Evolutionary conservation across 2,797 vertebrate species (phyloP).

Genomic region (Microcaecilia unicolor): DNA sequence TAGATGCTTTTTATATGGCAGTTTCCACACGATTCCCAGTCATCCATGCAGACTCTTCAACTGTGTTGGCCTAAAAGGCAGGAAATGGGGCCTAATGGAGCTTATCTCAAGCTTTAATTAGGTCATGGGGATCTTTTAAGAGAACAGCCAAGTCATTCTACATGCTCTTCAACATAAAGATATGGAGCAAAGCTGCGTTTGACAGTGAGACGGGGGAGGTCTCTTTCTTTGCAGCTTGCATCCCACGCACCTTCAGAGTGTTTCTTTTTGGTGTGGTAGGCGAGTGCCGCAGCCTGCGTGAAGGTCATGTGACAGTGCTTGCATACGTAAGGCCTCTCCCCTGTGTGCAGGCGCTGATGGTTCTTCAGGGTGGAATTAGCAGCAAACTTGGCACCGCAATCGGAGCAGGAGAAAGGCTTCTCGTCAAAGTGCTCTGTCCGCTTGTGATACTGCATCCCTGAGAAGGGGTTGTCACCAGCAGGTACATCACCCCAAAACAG

Average conservation of each 20-base stretch:
- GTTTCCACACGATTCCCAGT: too few relatives aligned
- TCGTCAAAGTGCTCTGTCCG: constrained; percentile 80
- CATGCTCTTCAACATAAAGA: neutral
- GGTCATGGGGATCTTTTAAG: too few relatives aligned
- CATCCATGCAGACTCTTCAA: too few relatives aligned
- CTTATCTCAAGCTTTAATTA: too few relatives aligned
- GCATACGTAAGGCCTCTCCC: constrained; percentile 76
- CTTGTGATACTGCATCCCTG: constrained; percentile 83
- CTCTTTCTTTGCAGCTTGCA: too few relatives aligned
- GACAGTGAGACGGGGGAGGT: accelerated
- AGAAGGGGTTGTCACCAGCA: too few relatives aligned
- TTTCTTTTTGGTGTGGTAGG: constrained; percentile 88
- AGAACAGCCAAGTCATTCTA: too few relatives aligned
- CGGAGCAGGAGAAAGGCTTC: constrained; percentile 73
- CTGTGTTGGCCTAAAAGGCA: too few relatives aligned
- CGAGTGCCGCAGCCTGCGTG: constrained; percentile 74
- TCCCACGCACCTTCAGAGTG: constrained; percentile 85
- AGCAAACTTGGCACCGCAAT: constrained; percentile 72
- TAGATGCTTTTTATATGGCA: too few relatives aligned
- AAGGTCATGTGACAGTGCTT: constrained; percentile 82
- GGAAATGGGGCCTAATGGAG: too few relatives aligned
- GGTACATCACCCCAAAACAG: too few relatives aligned
- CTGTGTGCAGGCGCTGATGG: constrained; percentile 74
- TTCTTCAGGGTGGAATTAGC: constrained; percentile 86
- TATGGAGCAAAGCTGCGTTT: neutral